These are phyloP conservation scores for Mus minutoides DNA, from an alignment of 2,797 vertebrate species.

Conservation along the genomic window DNA sequence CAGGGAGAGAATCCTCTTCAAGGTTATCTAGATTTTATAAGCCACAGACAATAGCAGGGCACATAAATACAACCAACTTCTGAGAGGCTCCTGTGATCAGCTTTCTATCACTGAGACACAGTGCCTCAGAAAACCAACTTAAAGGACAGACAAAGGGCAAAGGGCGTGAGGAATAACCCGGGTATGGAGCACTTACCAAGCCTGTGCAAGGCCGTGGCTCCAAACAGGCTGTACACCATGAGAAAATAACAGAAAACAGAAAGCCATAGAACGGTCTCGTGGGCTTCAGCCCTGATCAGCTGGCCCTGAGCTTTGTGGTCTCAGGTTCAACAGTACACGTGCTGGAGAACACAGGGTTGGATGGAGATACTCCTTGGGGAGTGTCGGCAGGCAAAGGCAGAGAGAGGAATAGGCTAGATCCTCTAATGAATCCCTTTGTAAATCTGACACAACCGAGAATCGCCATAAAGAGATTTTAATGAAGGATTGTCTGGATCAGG, in stretches of 20 bases:
- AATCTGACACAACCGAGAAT: neutral
- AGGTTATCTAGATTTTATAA: slow-evolving; percentile 37
- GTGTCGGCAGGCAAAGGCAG: neutral
- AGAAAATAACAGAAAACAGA: neutral
- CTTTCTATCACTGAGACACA: neutral
- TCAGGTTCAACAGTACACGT: no score
- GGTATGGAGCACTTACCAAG: neutral
- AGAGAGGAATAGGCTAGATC: accelerated
- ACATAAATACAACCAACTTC: neutral
- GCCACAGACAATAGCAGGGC: neutral
- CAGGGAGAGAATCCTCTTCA: neutral
- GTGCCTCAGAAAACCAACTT: neutral
- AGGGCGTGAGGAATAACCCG: no score
- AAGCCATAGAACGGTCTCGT: neutral
- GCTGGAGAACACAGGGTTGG: neutral
- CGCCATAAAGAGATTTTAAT: neutral
- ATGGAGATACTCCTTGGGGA: accelerated
- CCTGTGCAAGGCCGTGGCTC: neutral
- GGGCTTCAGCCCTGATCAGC: no score
- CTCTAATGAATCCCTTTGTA: neutral
- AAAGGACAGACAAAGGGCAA: neutral
- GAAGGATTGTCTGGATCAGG: neutral
- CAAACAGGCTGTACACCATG: neutral
- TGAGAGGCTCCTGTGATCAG: neutral
- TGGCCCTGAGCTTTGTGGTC: neutral